Base-by-base conservation (phyloP, 2,888 invertebrate genomes). In the Sepioteuthis lessoniana region DNA sequence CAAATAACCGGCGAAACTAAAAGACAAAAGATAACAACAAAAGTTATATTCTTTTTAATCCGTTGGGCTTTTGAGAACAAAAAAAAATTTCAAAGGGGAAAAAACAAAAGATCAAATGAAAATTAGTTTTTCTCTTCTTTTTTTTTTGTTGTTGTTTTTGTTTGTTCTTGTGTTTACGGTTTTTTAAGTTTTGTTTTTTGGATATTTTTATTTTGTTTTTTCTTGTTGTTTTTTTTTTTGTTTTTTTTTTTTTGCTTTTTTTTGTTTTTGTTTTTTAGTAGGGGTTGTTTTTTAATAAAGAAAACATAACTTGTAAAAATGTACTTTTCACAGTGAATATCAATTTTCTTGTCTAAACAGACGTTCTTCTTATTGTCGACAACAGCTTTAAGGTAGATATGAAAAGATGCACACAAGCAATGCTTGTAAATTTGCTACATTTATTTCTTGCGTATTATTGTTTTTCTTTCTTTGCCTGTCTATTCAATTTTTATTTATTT, bases 301-400 rank as follows among this genome's bases (percentile, higher is more conserved):
- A 76, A 76, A 76, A 76, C 76, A 76, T 31, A 76, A 76, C 76
- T 35, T 76, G n/a, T 76, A 76, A 76, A 76, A 76, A 35, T 35
- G 76, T 10, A 76, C n/a, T 76, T 76, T 76, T 76, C 76, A 76
- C n/a, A 76, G n/a, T n/a, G 25, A 76, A 76, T 76, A 76, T 76
- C 76, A 76, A n/a, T 76, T 16, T 76, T 76, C n/a, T 76, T 76
- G 76, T 76, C n/a, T 76, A 35, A 76, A 76, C n/a, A 60, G 60
- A 76, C 76, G 76, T 35, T 76, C n/a, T 5, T 76, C 76, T n/a
- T 35, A 76, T 76, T 76, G n/a, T 76, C 76, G 76, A 76, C 76
- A 76, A 76, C 76, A 76, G 76, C 76, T 76, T 76, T 76, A 76
- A 76, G 76, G 76, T 76, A 76, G 76, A 76, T 76, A n/a, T 76